Evolutionary conservation across 2,113 vertebrate genomes (phyloP).

Genomic region (Burhinus bistriatus): DNA sequence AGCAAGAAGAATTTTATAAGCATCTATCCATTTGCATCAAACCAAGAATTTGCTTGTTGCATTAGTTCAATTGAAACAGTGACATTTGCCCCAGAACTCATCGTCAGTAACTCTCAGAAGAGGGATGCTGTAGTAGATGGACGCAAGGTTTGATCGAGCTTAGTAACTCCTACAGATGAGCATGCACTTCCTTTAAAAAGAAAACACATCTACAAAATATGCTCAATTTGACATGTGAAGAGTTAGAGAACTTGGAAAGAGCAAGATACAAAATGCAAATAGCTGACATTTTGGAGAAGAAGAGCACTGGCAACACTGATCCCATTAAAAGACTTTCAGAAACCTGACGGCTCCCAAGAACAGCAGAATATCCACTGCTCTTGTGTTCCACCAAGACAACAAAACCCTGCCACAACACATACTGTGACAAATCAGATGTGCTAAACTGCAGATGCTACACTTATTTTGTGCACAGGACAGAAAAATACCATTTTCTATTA

Average conservation of each 20-base stretch:
- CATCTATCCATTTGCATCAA: not conserved
- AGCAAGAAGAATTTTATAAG: not conserved
- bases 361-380: not conserved
- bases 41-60: fast-evolving
- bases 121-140: not conserved
- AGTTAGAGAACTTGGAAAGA: not conserved
- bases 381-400: not conserved
- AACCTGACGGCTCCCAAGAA: not conserved
- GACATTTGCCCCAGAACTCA: not conserved
- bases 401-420: not conserved
- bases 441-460: not conserved
- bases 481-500: not conserved
- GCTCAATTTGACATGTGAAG: not conserved
- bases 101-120: not conserved
- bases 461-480: not conserved
- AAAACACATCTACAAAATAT: not conserved
- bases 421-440: not conserved
- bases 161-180: not conserved
- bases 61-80: not conserved
- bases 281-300: not conserved
- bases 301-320: not conserved
- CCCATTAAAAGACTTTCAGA: not conserved
- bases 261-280: not conserved
- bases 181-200: not conserved
- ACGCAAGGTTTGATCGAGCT: not conserved